phyloP scores from a whole-genome alignment of 2,797 vertebrate genomes.

The Hoplostethus mediterraneus region DNA sequence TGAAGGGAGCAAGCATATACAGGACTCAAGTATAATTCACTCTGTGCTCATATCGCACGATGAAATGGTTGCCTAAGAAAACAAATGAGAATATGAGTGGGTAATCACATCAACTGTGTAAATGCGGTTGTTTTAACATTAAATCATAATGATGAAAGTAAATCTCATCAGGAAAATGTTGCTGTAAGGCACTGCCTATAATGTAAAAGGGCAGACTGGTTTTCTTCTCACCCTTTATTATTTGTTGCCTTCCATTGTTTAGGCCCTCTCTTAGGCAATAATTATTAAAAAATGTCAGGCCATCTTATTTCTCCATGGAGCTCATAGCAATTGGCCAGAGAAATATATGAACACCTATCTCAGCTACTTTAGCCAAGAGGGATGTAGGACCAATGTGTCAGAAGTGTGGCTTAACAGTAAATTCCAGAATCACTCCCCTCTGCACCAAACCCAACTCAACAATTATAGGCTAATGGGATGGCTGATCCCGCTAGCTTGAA shows the following conservation, averaged over 20 bases:
- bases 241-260: no score
- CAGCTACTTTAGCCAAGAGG: neutral
- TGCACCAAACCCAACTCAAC: neutral
- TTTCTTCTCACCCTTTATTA: no score
- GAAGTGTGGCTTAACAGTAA: neutral
- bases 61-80: slow-evolving; percentile 30
- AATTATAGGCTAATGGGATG: no score
- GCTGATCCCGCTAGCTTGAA: no score
- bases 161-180: no score
- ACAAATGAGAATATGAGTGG: slow-evolving; percentile 6
- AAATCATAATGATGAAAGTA: neutral
- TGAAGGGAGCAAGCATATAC: slow-evolving; percentile 22
- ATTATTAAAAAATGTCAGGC: no score
- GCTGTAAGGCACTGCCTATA: no score
- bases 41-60: slow-evolving; percentile 13
- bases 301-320: no score
- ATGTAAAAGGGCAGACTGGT: no score
- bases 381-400: neutral
- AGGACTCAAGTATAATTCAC: slow-evolving; percentile 34
- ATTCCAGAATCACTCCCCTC: neutral
- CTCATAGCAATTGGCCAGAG: neutral
- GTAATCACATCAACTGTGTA: neutral
- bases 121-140: neutral
- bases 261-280: no score
- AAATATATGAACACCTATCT: neutral